Base-by-base conservation (phyloP, 2,113 vertebrate species). In the Apeltes quadracus region DNA sequence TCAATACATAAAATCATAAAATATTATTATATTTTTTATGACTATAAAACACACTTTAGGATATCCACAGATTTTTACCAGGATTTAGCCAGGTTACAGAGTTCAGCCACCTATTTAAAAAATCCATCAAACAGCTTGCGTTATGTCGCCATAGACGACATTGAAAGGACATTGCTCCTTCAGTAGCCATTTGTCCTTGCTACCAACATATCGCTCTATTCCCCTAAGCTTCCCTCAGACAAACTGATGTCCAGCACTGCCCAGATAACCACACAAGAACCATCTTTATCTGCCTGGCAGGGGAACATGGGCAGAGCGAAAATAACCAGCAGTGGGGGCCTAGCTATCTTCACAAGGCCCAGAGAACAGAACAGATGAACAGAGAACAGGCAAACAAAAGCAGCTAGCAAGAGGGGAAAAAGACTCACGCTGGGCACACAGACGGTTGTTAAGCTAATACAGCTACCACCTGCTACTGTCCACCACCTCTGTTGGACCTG, bases 281-380 rank as follows among this genome's bases (percentile, higher is more conserved):
- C 3, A 32, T 83, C 72, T 91, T 91, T 91, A 91, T 93, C 89
- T 86, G 78, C 79, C 79, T 78, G 82, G 84, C 78, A 82, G 86
- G 84, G 81, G 71, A 73, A 81, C 38, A 53, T 56, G 80, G 76
- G 25, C 80, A 23, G 55, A 71, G 64, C 81, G 75, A 85, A 87
- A 92, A 89, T 73, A 89, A 80, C 76, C 76, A 56, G 85, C 71
- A 61, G 83, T 41, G 70, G 82, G 78, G 79, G 69, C 82, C 71
- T 43, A 14, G 66, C 85, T 87, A 88, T 84, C 91, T 86, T 85
- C 82, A 88, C 69, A 87, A 71, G 72, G 53, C 62, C 63, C 76
- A 4, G 11, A 78, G 87, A 85, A 90, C 69, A 89, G 74, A 84
- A 87, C 59, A 57, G 71, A 83, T 78, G 29, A n/a, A n/a, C n/a